A percentile compares a stretch with the other conserved stretches of the same genome.
These are phyloP conservation scores for Crotalus helleri DNA, from an alignment of 2,113 vertebrate genomes.

Conservation along the genomic window DNA sequence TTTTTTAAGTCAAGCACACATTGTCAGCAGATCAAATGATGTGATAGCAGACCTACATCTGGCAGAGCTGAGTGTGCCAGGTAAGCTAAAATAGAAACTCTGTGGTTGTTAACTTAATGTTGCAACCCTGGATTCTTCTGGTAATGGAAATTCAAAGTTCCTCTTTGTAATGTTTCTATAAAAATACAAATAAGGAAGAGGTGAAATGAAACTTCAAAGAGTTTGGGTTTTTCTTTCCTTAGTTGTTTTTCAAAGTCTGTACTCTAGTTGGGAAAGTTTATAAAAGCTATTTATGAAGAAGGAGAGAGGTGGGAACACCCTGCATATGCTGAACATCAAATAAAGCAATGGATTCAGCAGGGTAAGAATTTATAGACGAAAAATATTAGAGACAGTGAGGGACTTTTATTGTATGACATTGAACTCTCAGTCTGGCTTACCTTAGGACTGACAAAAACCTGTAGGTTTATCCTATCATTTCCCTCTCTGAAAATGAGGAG, in stretches of 20 bases:
- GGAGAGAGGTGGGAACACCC: background rate
- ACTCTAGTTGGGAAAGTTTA: slow-evolving; percentile 67
- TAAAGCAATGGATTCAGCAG: slow-evolving; percentile 58
- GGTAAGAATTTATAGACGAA: slow-evolving; percentile 14
- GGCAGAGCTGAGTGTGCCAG: slow-evolving; percentile 67
- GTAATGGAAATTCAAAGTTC: slow-evolving; percentile 73
- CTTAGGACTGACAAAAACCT: background rate
- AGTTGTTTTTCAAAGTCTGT: slow-evolving; percentile 62
- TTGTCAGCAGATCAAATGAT: slow-evolving; percentile 74
- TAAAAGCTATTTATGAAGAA: slow-evolving; percentile 57
- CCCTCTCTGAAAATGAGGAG: background rate
- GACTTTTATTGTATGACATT: slow-evolving; percentile 13
- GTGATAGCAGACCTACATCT: slow-evolving; percentile 72
- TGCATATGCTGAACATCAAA: slow-evolving; percentile 68
- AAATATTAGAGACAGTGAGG: slow-evolving; percentile 31
- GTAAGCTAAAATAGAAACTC: slow-evolving; percentile 76
- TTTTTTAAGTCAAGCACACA: slow-evolving; percentile 58
- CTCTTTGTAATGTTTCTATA: slow-evolving; percentile 75
- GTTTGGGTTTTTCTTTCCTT: slow-evolving; percentile 23
- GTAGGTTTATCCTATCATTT: background rate
- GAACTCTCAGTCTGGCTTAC: background rate
- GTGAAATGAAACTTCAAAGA: slow-evolving; percentile 73
- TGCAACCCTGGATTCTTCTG: slow-evolving; percentile 69
- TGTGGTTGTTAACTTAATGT: slow-evolving; percentile 60
- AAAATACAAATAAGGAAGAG: slow-evolving; percentile 79